phyloP scores from a whole-genome alignment of 1,140 invertebrate genomes.

The Scaptodrosophila lebanonensis region DNA sequence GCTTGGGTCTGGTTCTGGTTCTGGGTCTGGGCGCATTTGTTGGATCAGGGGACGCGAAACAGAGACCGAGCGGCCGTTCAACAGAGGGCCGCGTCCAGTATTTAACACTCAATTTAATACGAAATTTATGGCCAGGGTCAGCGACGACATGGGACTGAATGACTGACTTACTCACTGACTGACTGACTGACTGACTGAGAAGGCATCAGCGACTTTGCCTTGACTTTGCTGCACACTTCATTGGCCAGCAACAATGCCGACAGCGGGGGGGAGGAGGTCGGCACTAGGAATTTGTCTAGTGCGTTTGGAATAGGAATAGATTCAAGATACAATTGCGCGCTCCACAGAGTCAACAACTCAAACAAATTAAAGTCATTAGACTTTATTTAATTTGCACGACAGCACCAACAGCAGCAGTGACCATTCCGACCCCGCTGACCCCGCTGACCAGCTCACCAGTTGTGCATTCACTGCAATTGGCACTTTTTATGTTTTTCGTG shows the following conservation, averaged over 20 bases:
- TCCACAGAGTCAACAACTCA: slow-evolving; percentile 41
- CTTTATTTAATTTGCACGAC: slow-evolving; percentile 69
- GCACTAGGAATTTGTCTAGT: too few relatives aligned
- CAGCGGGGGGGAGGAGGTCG: slow-evolving; percentile 4
- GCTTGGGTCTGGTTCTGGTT: too few relatives aligned
- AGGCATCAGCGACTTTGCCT: slow-evolving; percentile 7
- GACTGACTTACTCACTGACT: too few relatives aligned
- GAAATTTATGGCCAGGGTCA: slow-evolving; percentile 70
- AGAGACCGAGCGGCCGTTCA: not conserved
- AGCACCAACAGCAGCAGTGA: slow-evolving; percentile 46
- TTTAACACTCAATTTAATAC: slow-evolving; percentile 75
- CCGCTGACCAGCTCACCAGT: slow-evolving; percentile 7
- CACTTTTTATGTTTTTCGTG: slow-evolving; percentile 65
- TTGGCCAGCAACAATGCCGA: slow-evolving; percentile 11
- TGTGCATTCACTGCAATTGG: slow-evolving; percentile 54
- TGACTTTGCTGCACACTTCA: slow-evolving; percentile 52
- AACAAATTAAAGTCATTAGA: slow-evolving; percentile 75
- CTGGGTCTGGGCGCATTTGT: slow-evolving; percentile 38
- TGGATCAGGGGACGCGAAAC: not conserved
- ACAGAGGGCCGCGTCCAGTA: slow-evolving; percentile 53
- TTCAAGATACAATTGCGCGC: too few relatives aligned
- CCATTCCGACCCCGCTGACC: slow-evolving; percentile 15
- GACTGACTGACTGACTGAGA: too few relatives aligned
- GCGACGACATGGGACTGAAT: slow-evolving; percentile 59
- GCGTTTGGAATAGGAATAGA: not conserved